phyloP scores from a whole-genome alignment of 2,113 vertebrate genomes.

The Struthio camelus region DNA sequence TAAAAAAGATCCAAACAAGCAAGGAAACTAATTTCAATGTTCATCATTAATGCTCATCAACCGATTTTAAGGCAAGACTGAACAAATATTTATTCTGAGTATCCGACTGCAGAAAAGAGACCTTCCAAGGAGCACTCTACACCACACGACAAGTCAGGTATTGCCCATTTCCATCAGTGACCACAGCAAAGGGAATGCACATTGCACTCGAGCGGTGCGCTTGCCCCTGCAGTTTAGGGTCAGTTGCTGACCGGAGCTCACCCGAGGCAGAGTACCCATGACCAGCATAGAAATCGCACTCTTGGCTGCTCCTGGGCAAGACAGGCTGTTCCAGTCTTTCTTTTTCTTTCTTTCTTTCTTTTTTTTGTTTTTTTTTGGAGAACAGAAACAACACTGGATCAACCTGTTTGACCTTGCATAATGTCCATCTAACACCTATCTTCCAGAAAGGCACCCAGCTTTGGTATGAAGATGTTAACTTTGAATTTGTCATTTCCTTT shows the following conservation, averaged over 20 bases:
- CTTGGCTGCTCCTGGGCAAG: too few relatives aligned
- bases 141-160: too few relatives aligned
- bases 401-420: background rate
- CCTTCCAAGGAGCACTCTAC: background rate
- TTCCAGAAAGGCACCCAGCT: background rate
- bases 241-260: too few relatives aligned
- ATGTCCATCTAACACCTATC: accelerated
- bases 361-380: background rate
- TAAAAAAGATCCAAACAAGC: background rate
- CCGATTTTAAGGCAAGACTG: background rate
- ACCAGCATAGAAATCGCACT: too few relatives aligned
- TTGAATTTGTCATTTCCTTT: background rate
- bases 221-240: too few relatives aligned
- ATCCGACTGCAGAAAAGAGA: background rate
- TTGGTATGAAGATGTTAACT: background rate
- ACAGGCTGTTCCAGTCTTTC: background rate
- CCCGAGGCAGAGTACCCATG: too few relatives aligned
- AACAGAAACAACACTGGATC: background rate
- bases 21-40: background rate
- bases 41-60: background rate
- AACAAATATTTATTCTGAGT: background rate
- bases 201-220: too few relatives aligned
- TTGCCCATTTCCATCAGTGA: too few relatives aligned
- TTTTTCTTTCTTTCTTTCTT: background rate
- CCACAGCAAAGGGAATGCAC: too few relatives aligned